A percentile compares a stretch with the other conserved stretches of the same genome.
Evolutionary conservation across 1,140 invertebrate species (phyloP).

Genomic region (Saccostrea glomerata): DNA sequence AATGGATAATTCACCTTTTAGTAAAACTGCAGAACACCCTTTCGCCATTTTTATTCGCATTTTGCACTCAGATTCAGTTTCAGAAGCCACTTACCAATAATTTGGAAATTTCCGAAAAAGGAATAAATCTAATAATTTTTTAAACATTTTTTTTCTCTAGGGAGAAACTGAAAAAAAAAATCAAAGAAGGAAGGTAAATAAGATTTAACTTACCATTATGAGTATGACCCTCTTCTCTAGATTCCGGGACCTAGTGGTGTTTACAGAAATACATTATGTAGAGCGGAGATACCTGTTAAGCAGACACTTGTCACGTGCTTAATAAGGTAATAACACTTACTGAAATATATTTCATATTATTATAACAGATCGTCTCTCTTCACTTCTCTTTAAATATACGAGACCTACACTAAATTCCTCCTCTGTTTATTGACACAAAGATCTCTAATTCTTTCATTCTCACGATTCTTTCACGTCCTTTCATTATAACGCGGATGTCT

Average conservation of each 20-base stretch:
- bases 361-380: neutral
- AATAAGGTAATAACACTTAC: slow-evolving; percentile 1
- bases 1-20: too few relatives aligned
- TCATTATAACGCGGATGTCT: neutral
- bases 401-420: neutral
- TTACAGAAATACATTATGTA: neutral
- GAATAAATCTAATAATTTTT: too few relatives aligned
- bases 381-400: slow-evolving; percentile 7
- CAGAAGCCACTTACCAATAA: too few relatives aligned
- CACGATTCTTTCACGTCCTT: neutral
- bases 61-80: too few relatives aligned
- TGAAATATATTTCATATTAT: slow-evolving; percentile 21
- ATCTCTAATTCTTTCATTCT: neutral
- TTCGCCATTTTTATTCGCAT: too few relatives aligned
- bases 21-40: too few relatives aligned
- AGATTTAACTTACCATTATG: neutral
- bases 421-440: neutral
- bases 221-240: neutral
- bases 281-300: neutral
- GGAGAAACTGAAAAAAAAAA: too few relatives aligned
- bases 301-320: slow-evolving; percentile 26
- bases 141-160: too few relatives aligned
- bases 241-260: neutral
- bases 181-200: neutral
- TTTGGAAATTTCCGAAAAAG: too few relatives aligned